phyloP scores from a whole-genome alignment of 2,888 invertebrate genomes.

The Orchestes rusci region DNA sequence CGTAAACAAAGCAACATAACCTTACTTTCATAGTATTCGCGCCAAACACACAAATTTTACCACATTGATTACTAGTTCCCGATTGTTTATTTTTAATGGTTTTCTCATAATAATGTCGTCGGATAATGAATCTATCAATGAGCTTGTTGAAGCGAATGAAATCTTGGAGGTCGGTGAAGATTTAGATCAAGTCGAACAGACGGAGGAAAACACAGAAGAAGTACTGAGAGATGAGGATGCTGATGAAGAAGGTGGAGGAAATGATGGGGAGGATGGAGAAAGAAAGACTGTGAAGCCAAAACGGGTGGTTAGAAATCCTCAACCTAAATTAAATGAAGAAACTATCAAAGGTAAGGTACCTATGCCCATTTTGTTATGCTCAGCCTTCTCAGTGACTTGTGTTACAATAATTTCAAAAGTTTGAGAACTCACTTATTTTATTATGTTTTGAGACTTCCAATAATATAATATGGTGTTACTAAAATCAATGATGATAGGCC shows the following conservation, averaged over 20 bases:
- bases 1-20: constrained; percentile 7
- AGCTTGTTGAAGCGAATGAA: constrained; percentile 22
- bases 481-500: no score
- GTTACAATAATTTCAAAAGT: no score
- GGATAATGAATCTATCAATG: constrained; percentile 12
- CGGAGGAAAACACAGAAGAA: constrained; percentile 22
- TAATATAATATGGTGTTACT: no score
- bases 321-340: constrained; percentile 60
- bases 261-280: constrained; percentile 36
- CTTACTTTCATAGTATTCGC: constrained; percentile 5
- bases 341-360: constrained; percentile 65
- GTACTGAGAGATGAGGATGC: constrained; percentile 22
- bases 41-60: constrained; percentile 3
- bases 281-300: constrained; percentile 47
- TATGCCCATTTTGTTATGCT: no score
- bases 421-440: no score
- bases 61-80: background rate
- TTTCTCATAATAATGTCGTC: constrained; percentile 14
- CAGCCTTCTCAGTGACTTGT: no score
- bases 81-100: background rate
- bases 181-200: constrained; percentile 10
- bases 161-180: constrained; percentile 12
- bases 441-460: no score
- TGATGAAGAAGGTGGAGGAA: constrained; percentile 35
- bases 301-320: constrained; percentile 56